These are phyloP conservation scores for Phragmatobia fuliginosa DNA, from an alignment of 2,888 invertebrate genomes.

Conservation along the genomic window DNA sequence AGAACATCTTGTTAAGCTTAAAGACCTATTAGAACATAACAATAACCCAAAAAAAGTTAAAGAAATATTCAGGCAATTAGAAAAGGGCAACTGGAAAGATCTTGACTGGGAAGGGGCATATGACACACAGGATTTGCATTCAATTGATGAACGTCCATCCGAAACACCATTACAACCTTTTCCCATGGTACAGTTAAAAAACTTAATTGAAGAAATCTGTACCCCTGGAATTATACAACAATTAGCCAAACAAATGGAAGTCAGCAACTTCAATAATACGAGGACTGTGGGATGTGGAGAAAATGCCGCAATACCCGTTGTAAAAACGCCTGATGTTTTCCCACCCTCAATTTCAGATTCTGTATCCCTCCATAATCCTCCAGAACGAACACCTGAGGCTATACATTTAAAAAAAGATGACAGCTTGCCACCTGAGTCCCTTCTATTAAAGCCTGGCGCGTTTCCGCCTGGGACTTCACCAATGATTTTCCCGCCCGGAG, in stretches of 20 bases:
- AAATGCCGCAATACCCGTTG: neutral
- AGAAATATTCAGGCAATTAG: slow-evolving; percentile 3
- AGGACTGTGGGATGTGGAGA: slow-evolving; percentile 1
- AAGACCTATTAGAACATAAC: slow-evolving; percentile 3
- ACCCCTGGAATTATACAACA: slow-evolving; percentile 3
- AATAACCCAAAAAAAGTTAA: slow-evolving; percentile 1
- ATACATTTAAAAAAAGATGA: neutral
- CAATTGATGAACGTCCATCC: neutral
- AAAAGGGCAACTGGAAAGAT: neutral
- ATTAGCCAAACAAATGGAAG: slow-evolving; percentile 1
- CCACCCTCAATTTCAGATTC: slow-evolving; percentile 2
- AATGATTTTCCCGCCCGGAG: neutral
- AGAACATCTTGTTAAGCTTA: neutral
- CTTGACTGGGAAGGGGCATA: slow-evolving; percentile 4
- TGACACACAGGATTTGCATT: neutral
- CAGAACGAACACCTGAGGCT: neutral
- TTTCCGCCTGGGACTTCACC: neutral
- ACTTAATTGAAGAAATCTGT: slow-evolving; percentile 5
- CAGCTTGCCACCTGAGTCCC: neutral
- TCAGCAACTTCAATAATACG: neutral
- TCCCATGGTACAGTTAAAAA: slow-evolving; percentile 1
- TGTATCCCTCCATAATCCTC: neutral
- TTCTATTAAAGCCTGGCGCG: neutral
- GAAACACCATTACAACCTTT: slow-evolving; percentile 1
- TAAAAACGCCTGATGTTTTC: neutral